Percentiles rank a stretch among this genome's conserved stretches.
Conservation (phyloP, 2,113 vertebrate species). For the Spea multiplicata region DNA sequence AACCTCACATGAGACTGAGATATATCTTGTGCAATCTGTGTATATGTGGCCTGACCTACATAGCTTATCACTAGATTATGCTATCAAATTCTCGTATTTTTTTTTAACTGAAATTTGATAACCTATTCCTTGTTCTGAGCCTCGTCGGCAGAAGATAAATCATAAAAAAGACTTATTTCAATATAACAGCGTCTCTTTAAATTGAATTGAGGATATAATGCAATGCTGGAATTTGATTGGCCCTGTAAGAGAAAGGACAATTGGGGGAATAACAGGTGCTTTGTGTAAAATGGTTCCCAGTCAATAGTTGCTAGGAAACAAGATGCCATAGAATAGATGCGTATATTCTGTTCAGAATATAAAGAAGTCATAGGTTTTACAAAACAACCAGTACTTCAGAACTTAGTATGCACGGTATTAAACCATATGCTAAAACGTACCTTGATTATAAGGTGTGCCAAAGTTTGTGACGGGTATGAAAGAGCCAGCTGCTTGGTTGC, state of each 20-base stretch:
- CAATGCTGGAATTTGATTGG: slow-evolving; percentile 2
- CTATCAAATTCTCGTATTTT: background rate
- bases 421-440: too few relatives aligned
- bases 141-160: background rate
- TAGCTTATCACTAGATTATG: background rate
- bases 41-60: slow-evolving; percentile 13
- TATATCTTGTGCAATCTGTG: background rate
- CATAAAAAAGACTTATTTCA: slow-evolving; percentile 5
- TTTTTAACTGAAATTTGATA: background rate
- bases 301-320: slow-evolving; percentile 24
- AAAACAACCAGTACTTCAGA: too few relatives aligned
- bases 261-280: slow-evolving; percentile 1
- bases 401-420: too few relatives aligned
- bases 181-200: background rate
- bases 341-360: too few relatives aligned
- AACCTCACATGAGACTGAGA: background rate
- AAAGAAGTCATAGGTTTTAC: too few relatives aligned
- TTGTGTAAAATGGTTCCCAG: background rate
- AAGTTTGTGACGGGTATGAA: too few relatives aligned
- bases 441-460: too few relatives aligned
- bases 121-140: background rate
- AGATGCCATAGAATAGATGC: slow-evolving; percentile 17
- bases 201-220: background rate
- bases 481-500: too few relatives aligned
- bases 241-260: slow-evolving; percentile 12